Evolutionary conservation across 2,888 invertebrate species (phyloP).

Genomic region (Hyposoter dolosus): DNA sequence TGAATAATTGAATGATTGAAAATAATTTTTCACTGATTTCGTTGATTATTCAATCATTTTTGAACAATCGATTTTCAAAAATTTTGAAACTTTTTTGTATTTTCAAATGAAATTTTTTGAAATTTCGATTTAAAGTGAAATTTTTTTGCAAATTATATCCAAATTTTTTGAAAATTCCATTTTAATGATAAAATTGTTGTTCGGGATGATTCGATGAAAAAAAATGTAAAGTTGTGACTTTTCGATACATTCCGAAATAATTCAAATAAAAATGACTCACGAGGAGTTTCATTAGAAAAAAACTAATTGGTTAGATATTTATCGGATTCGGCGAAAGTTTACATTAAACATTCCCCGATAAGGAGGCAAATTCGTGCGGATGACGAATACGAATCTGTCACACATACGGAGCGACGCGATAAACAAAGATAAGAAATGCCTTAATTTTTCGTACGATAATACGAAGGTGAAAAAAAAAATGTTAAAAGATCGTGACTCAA

Average conservation of each 20-base stretch:
- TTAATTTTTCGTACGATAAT: not conserved
- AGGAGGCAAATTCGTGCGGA: not conserved
- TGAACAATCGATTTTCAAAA: no score
- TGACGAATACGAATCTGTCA: not conserved
- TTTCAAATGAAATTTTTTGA: no score
- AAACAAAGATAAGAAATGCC: not conserved
- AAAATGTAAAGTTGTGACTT: not conserved
- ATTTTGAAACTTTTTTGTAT: no score
- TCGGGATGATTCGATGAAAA: not conserved
- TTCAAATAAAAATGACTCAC: not conserved
- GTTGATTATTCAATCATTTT: not conserved
- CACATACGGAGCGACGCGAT: not conserved
- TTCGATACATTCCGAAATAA: not conserved
- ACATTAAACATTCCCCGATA: conserved; percentile 7
- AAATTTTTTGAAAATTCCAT: not conserved
- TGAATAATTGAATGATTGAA: no score
- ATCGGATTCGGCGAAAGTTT: not conserved
- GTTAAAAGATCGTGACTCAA: not conserved
- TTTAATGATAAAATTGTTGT: not conserved
- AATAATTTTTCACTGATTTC: not conserved
- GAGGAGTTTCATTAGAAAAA: not conserved
- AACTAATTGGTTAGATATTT: not conserved
- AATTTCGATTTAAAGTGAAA: no score
- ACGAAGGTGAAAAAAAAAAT: not conserved
- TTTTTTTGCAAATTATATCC: not conserved